Conservation (phyloP, 1,140 invertebrate genomes). For the Rhynchophorus ferrugineus region DNA sequence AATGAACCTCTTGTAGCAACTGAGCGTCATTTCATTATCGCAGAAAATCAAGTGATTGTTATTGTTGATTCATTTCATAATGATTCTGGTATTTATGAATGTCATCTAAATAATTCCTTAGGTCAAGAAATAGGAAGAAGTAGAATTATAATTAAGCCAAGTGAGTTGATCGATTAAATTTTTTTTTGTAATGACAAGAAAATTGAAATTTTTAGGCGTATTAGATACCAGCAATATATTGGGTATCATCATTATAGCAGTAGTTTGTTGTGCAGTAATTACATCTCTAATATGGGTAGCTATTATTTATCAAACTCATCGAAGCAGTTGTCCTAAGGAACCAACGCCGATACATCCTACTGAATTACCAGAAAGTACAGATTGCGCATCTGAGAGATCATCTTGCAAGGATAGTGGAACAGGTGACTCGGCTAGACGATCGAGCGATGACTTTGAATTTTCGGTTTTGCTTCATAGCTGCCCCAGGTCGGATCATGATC, state of each 20-base stretch:
- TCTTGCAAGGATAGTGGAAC: constrained; percentile 60
- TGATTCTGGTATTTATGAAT: constrained; percentile 83
- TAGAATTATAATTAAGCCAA: constrained; percentile 48
- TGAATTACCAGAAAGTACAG: constrained; percentile 23
- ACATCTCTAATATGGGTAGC: constrained; percentile 89
- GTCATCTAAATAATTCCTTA: constrained; percentile 77
- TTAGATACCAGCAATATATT: constrained; percentile 55
- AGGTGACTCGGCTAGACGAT: constrained; percentile 58
- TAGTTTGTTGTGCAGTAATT: constrained; percentile 81
- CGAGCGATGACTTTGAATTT: constrained; percentile 41
- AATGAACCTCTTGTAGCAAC: constrained; percentile 61
- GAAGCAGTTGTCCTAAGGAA: constrained; percentile 39
- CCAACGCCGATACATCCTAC: constrained; percentile 8
- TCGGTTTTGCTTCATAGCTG: constrained; percentile 29
- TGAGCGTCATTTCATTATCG: constrained; percentile 71
- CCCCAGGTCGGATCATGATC: constrained; percentile 35
- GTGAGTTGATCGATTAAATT: constrained; percentile 42
- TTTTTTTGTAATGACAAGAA: neutral
- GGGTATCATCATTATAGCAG: constrained; percentile 80
- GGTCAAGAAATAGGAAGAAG: constrained; percentile 55
- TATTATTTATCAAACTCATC: constrained; percentile 80
- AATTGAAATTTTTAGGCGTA: constrained; percentile 19
- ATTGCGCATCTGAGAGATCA: constrained; percentile 45
- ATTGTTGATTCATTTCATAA: constrained; percentile 68
- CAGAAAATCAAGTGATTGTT: constrained; percentile 77